Evolutionary conservation across 2,797 vertebrate species (phyloP).

Genomic region (Alcedo quadribrachys): DNA sequence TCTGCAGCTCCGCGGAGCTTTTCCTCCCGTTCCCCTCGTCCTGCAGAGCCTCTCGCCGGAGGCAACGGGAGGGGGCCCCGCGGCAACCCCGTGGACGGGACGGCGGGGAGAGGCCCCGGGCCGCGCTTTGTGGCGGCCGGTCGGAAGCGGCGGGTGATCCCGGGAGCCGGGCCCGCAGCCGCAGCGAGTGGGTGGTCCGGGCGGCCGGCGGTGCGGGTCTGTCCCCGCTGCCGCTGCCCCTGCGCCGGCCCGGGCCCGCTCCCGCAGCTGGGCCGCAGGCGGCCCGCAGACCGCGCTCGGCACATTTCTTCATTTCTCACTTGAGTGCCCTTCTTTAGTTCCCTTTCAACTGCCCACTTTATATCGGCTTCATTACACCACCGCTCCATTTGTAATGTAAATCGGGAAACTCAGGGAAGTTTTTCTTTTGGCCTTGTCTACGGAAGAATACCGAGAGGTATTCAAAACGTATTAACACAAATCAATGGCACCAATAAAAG

Average conservation of each 20-base stretch:
- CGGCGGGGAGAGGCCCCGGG: neutral
- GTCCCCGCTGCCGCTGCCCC: neutral
- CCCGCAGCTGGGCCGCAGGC: conserved; percentile 80
- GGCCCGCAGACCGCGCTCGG: conserved; percentile 82
- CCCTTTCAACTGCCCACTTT: conserved; percentile 91
- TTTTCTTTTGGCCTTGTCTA: conserved; percentile 89
- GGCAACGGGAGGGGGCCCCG: neutral
- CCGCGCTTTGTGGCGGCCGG: neutral
- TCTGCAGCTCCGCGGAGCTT: neutral
- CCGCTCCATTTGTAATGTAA: conserved; percentile 92
- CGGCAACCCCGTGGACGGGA: neutral
- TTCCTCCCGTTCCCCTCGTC: neutral
- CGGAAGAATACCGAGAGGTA: conserved; percentile 97
- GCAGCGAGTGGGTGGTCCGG: conserved; percentile 80
- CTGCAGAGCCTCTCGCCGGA: rapidly evolving
- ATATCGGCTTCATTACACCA: conserved; percentile 88
- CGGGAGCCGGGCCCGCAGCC: conserved; percentile 17
- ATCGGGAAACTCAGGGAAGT: conserved; percentile 93
- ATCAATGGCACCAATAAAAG: conserved; percentile 99
- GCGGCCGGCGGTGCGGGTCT: conserved; percentile 62
- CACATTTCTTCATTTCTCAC: conserved; percentile 99
- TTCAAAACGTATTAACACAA: conserved; percentile 99
- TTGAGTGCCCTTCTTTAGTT: conserved; percentile 98
- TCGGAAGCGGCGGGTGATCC: conserved; percentile 35
- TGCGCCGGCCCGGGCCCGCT: conserved; percentile 61